Evolutionary conservation across 2,797 vertebrate genomes (phyloP), one percentile per base, ranked within the genome.

Genomic region (Chaetodon trifasciatus): DNA sequence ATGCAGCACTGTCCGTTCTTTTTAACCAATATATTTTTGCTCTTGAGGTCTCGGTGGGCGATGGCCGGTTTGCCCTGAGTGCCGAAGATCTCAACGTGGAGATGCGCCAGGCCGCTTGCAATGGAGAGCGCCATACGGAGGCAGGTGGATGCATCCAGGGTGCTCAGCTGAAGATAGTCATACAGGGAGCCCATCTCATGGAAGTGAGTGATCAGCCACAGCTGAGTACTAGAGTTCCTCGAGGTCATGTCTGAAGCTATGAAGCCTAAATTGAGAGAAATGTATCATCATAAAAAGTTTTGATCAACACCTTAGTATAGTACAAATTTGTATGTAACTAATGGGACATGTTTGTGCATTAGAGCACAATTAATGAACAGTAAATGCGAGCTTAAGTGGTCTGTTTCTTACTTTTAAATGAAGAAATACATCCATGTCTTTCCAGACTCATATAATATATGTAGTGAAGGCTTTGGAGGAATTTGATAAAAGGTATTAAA

Each of bases 241-340:
- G 98, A 99, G 0, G 98, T 99, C 98, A 99, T 99, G 71, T 99
- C 98, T 0, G 98, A 99, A 0, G 98, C 98, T 69, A 99, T 98
- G 79, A 99, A 99, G 84, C 98, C 98, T 77, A 19, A 7, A 57
- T 56, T 9, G 28, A 55, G 58, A 75, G 37, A 81, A 61, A 57
- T 7, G 52, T n/a, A 74, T 6, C 2, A 28, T 16, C 49, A 39
- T 46, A 0, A 42, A 69, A 46, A 21, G 16, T 35, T 77, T 46
- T 60, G 35, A 70, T 58, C 55, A 76, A 67, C 21, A 57, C 2
- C 28, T 3, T 32, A 32, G 28, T 32, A 32, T 4, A 32, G 70
- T 39, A 0, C 8, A 50, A 6, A 16, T 15, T 35, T 15, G 23
- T 12, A 8, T 56, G 3, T 4, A 53, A 57, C 0, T 7, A 49